A percentile compares a stretch with the other conserved stretches of the same genome.
phyloP scores from a whole-genome alignment of 1,140 invertebrate genomes.

The Conus ventricosus region DNA sequence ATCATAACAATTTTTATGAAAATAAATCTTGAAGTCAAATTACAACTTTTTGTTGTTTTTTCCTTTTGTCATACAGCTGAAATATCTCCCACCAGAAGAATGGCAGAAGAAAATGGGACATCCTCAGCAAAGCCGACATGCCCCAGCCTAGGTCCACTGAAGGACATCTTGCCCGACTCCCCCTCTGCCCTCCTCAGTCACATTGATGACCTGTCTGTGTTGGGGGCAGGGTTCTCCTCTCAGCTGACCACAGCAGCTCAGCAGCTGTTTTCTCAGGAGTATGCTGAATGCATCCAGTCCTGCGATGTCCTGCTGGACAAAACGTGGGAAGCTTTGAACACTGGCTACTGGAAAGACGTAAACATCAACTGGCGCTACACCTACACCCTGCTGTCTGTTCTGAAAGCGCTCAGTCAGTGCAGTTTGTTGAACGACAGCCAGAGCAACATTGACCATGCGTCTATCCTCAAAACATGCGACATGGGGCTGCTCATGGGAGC shows the following conservation, averaged over 20 bases:
- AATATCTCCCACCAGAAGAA: neutral
- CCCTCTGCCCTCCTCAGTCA: constrained; percentile 3
- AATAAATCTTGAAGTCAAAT: neutral
- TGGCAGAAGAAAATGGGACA: neutral
- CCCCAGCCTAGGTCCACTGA: constrained; percentile 9
- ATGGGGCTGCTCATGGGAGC: constrained; percentile 88
- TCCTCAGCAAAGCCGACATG: neutral
- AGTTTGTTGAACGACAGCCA: constrained; percentile 38
- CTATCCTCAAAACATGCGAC: constrained; percentile 84
- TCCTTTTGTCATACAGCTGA: neutral
- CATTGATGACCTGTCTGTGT: neutral
- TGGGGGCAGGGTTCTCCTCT: neutral
- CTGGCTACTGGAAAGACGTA: constrained; percentile 90
- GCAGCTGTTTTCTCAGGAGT: constrained; percentile 32
- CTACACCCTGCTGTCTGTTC: constrained; percentile 77
- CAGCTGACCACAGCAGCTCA: constrained; percentile 27
- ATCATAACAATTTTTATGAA: neutral
- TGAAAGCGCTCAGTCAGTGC: constrained; percentile 71
- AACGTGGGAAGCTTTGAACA: constrained; percentile 88
- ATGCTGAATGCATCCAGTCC: constrained; percentile 39
- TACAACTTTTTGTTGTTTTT: neutral
- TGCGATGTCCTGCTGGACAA: constrained; percentile 79
- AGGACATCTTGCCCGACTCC: neutral
- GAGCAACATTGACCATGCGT: constrained; percentile 59
- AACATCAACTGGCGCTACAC: constrained; percentile 74